Conservation (phyloP, 2,797 vertebrate species). For the Manis crassicaudata region DNA sequence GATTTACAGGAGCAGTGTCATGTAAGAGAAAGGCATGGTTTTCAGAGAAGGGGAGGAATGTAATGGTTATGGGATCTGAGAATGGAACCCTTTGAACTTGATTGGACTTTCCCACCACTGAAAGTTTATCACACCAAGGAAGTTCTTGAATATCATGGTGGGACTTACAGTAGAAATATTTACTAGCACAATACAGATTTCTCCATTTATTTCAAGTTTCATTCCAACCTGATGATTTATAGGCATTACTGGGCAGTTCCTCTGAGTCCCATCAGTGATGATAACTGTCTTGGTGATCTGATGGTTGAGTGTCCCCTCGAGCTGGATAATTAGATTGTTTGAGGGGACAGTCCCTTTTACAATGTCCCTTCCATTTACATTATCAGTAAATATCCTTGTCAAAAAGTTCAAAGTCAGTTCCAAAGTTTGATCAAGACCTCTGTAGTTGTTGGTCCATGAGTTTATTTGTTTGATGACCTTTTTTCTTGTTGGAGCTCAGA, state of each 20-base stretch:
- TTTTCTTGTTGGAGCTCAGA: not conserved
- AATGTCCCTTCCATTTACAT: not conserved
- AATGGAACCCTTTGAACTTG: not conserved
- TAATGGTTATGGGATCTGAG: not conserved
- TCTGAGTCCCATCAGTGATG: not conserved
- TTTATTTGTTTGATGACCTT: not conserved
- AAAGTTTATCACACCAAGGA: not conserved
- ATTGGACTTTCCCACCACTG: not conserved
- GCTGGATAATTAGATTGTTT: not conserved
- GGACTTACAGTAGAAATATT: not conserved
- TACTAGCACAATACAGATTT: not conserved
- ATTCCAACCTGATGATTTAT: not conserved
- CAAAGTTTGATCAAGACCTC: not conserved
- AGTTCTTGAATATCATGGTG: not conserved
- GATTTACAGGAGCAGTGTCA: not conserved
- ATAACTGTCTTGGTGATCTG: not conserved
- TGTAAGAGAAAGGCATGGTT: not conserved
- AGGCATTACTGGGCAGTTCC: not conserved
- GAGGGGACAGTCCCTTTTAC: not conserved
- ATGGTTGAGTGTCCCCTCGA: not conserved
- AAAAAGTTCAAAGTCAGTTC: not conserved
- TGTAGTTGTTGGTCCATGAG: not conserved
- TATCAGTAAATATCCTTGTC: not conserved
- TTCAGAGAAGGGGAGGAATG: not conserved
- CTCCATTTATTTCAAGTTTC: not conserved